A percentile compares a stretch with the other conserved stretches of the same genome.
phyloP scores from a whole-genome alignment of 1,140 invertebrate species.

The Lethrus apterus region DNA sequence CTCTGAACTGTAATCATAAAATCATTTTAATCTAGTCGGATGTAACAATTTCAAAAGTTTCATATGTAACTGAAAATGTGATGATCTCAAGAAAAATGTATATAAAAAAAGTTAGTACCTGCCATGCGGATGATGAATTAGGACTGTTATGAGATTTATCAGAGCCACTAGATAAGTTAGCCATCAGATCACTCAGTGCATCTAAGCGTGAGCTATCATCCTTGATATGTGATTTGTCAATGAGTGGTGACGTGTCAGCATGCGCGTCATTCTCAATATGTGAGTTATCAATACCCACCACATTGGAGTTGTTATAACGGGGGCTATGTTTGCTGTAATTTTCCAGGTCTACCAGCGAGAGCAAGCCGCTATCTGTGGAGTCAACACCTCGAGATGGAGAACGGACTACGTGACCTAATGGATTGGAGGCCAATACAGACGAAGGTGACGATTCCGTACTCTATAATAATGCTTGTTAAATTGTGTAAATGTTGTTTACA shows the following conservation, averaged over 20 bases:
- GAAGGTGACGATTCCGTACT: constrained; percentile 29
- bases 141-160: constrained; percentile 38
- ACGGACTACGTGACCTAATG: constrained; percentile 33
- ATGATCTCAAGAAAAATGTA: too few relatives aligned
- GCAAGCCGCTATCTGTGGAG: constrained; percentile 39
- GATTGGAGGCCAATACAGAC: constrained; percentile 31
- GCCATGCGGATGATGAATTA: constrained; percentile 40
- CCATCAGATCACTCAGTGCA: constrained; percentile 39
- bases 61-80: background rate
- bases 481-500: background rate
- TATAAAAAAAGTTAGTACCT: constrained; percentile 34
- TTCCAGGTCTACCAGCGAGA: constrained; percentile 41
- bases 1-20: constrained; percentile 46
- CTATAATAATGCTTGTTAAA: constrained; percentile 24
- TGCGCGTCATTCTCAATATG: constrained; percentile 18
- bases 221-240: constrained; percentile 15
- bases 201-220: constrained; percentile 30
- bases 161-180: constrained; percentile 38
- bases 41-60: background rate
- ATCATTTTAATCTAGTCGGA: background rate
- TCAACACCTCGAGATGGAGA: constrained; percentile 33
- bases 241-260: constrained; percentile 20
- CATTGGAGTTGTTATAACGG: constrained; percentile 42
- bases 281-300: constrained; percentile 33
- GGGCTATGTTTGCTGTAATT: constrained; percentile 27